A percentile compares a stretch with the other conserved stretches of the same genome.
Evolutionary conservation across 2,797 vertebrate species (phyloP).

Genomic region (Neosilurus hyrtlii): DNA sequence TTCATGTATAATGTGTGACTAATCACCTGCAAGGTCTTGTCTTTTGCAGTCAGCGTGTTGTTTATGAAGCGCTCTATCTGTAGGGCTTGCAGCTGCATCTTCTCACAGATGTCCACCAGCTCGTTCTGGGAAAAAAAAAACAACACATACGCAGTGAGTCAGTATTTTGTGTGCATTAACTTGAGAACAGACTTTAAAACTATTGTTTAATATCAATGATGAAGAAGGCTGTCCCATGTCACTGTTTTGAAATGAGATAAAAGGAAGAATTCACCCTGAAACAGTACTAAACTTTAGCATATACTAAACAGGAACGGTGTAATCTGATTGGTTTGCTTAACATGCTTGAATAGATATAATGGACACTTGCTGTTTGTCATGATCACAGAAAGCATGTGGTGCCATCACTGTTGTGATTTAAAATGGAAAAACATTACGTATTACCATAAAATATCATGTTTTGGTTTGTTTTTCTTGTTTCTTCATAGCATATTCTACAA

Average conservation of each 20-base stretch:
- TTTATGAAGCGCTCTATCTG: constrained; percentile 81
- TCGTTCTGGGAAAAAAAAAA: constrained; percentile 76
- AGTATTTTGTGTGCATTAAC: not conserved
- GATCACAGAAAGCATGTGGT: no score
- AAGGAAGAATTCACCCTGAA: not conserved
- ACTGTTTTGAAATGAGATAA: not conserved
- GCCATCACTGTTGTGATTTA: no score
- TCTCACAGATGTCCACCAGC: constrained; percentile 90
- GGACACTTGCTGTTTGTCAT: no score
- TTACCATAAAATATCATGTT: no score
- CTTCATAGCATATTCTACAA: no score
- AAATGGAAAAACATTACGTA: no score
- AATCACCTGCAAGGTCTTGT: constrained; percentile 80
- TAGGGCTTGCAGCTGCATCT: constrained; percentile 85
- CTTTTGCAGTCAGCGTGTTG: constrained; percentile 80
- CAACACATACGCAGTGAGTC: constrained; percentile 2
- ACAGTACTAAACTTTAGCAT: not conserved
- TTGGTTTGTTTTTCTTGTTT: no score
- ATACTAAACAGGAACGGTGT: no score
- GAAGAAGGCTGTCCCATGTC: not conserved
- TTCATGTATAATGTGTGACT: not conserved
- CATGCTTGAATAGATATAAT: no score
- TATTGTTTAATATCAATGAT: not conserved
- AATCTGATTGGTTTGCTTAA: no score
- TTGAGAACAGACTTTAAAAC: not conserved